Base-by-base conservation (phyloP, 2,113 vertebrate genomes). In the Pimephales promelas region DNA sequence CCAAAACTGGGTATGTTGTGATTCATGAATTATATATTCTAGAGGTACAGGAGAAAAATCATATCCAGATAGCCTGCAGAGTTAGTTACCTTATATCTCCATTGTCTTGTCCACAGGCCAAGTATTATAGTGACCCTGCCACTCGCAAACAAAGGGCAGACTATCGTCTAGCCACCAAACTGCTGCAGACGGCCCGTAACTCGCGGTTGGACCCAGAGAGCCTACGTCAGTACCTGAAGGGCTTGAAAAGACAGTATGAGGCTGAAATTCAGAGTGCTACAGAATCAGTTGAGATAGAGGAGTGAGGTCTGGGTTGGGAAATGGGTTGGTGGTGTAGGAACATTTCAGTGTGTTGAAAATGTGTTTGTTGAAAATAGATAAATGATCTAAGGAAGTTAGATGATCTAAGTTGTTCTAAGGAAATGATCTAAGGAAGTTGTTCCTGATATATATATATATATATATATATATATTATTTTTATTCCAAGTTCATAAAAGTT, bases 151-250 rank as follows among this genome's bases (percentile, higher is more conserved):
- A 96, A 86, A 96, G 92, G 90, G 96, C 95, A 24, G 89, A 93
- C 4, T 96, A 97, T 90, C 95, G 91, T 78, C 92, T 98, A 84
- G 95, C 96, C 77, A 96, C 92, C 49, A 94, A 95, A 78, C 93
- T 99, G 84, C 83, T 97, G 87, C 97, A 98, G 89, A 90, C 95
- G 5, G 97, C 97, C 85, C 95, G 96, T 82, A 98, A 98, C 91
- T 98, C 97, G 66, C 93, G 90, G 24, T n/a, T 99, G 92, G 96
- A 98, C 89, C 88, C 94, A 0, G 95, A 95, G 43, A 95, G 94
- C 85, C 93, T 98, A 71, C 94, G 95, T 9, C 93, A 94, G 24
- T 98, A 96, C 89, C 91, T 98, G 89, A 96, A 93, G 88, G 95
- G 95, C 14, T 92, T 98, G 86, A 98, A 92, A 91, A 96, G 91